Evolutionary conservation across 2,797 vertebrate species (phyloP), one percentile per base, ranked within the genome.

Genomic region (Ispidina picta): DNA sequence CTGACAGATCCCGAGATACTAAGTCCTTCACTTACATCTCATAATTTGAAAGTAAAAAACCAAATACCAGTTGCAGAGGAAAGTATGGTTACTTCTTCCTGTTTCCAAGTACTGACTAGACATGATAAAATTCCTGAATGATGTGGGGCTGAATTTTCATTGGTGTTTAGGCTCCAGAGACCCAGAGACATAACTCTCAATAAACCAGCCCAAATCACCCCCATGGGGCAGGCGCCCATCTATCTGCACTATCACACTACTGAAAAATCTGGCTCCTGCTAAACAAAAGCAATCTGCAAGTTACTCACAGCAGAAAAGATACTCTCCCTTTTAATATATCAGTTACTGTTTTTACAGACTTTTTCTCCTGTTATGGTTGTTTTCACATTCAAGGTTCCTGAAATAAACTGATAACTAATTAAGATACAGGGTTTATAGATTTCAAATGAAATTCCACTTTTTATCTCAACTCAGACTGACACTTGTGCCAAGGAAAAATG

Each of bases 131-230:
- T 64, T 86, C n/a, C 72, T 77, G 65, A 91, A 83, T 55, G 72
- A 79, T 8, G 1, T 15, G 12, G 29, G 43, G 29, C 68, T 92
- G 72, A 37, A 55, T 74, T 88, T 86, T 77, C 69, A 70, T 39
- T 0, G 11, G 26, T 94, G 84, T 95, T 96, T 94, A 83, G 90
- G 29, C 51, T 94, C 23, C 55, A 77, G 69, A 72, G 65, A 65
- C 69, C 31, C 43, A 59, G 39, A 94, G 83, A 90, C 92, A 92
- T 76, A 95, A 91, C 74, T 92, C 35, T 60, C 29, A 46, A 74
- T 28, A 49, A 82, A 84, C 82, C 28, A 93, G 64, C 37, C 85
- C 63, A 89, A 80, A 90, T 46, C 60, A 87, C 14, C 49, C 15
- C n/a, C 12, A 1, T 60, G 66, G 77, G 60, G n/a, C 78, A 83